Conservation (phyloP, 2,113 vertebrate genomes). For the Psephotus haematonotus region DNA sequence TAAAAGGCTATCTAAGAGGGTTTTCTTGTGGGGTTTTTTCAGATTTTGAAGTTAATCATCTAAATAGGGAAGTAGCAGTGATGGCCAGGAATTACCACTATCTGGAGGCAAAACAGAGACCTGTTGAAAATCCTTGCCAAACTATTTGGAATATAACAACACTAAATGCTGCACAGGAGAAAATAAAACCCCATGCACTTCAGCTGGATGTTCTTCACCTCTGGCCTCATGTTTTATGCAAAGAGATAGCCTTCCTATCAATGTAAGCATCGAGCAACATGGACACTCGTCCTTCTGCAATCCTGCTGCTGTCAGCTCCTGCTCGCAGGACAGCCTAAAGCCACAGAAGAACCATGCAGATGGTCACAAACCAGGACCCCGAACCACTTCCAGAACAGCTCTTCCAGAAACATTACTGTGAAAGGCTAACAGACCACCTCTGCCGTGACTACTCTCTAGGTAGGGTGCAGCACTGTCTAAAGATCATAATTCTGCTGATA, state of each 20-base stretch:
- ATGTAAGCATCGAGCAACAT: background rate
- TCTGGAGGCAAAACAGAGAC: conserved; percentile 14
- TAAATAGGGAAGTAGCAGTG: background rate
- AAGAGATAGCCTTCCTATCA: background rate
- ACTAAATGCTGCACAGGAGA: background rate
- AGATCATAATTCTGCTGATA: background rate
- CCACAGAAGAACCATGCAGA: background rate
- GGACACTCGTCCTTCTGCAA: background rate
- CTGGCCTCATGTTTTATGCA: background rate
- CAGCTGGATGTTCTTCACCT: background rate
- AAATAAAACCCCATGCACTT: background rate
- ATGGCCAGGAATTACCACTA: background rate
- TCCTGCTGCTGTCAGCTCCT: background rate
- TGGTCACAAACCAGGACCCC: background rate
- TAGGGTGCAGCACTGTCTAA: background rate
- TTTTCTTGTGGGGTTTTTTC: background rate
- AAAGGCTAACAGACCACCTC: background rate
- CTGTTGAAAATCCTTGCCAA: background rate
- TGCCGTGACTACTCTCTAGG: background rate
- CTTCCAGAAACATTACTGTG: background rate
- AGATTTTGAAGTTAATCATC: background rate
- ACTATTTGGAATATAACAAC: background rate
- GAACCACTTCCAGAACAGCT: background rate
- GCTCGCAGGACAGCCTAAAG: background rate
- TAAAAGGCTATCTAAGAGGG: background rate